Percentiles rank a stretch among this genome's conserved stretches.
phyloP scores from a whole-genome alignment of 2,113 vertebrate genomes.

The Ochotona princeps region DNA sequence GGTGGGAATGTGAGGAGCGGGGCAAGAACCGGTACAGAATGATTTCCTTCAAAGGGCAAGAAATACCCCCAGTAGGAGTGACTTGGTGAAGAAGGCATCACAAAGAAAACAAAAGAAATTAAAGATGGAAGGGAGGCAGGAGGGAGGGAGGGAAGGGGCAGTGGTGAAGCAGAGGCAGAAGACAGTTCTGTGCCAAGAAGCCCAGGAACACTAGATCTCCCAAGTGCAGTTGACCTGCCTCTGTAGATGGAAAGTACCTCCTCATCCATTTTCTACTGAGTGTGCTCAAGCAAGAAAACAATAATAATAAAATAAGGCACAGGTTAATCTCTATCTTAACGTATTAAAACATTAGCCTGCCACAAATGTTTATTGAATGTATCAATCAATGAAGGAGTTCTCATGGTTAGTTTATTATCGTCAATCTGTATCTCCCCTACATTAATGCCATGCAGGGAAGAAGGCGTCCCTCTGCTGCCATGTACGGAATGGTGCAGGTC shows the following conservation, averaged over 20 bases:
- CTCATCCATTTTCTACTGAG: constrained; percentile 44
- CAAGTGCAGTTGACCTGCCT: not conserved
- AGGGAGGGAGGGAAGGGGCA: no score
- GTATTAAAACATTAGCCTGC: constrained; percentile 48
- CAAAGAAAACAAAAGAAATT: not conserved
- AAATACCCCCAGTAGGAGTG: not conserved
- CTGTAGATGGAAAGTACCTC: not conserved
- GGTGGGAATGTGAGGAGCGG: not conserved
- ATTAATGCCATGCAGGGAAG: constrained; percentile 18
- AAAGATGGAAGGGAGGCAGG: not conserved
- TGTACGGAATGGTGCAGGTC: not conserved
- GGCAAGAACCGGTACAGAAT: not conserved
- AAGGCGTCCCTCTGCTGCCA: not conserved
- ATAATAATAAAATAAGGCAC: constrained; percentile 51
- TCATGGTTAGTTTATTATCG: constrained; percentile 38
- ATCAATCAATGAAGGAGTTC: constrained; percentile 25
- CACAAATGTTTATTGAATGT: constrained; percentile 41
- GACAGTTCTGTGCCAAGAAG: not conserved
- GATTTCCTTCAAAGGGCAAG: not conserved
- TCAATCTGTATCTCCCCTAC: constrained; percentile 17
- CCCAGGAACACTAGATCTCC: not conserved
- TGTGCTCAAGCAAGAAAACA: constrained; percentile 52
- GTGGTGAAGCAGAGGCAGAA: not conserved
- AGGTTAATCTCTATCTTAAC: constrained; percentile 44
- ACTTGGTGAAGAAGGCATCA: not conserved